phyloP scores from a whole-genome alignment of 1,140 invertebrate genomes.

The Drosophila ercepeae region DNA sequence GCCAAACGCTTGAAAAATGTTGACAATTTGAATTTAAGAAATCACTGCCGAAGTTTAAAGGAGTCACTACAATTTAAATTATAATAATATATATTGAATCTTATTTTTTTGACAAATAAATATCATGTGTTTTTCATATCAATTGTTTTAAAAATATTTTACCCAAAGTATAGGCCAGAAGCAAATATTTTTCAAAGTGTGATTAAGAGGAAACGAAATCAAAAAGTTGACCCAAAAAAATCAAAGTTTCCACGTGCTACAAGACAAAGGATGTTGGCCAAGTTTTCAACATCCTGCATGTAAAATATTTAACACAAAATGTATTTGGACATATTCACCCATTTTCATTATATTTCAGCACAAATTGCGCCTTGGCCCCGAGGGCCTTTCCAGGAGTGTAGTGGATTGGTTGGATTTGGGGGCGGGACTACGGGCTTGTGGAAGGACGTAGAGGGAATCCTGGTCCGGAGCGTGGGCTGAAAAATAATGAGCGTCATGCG shows the following conservation, averaged over 20 bases:
- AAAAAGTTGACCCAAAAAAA: constrained; percentile 17
- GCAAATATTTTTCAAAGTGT: not conserved
- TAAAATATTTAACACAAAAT: constrained; percentile 73
- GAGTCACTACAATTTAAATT: not conserved
- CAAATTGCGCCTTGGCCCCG: constrained; percentile 23
- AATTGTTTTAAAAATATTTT: not conserved
- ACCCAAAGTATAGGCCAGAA: not conserved
- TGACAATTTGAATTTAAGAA: constrained; percentile 67
- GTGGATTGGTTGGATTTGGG: not conserved
- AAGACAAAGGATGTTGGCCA: constrained; percentile 60
- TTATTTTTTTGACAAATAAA: not conserved
- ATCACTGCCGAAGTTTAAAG: constrained; percentile 27
- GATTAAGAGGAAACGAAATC: not conserved
- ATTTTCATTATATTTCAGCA: constrained; percentile 57
- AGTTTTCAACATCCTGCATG: constrained; percentile 49
- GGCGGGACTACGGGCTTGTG: constrained; percentile 8
- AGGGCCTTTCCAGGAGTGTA: constrained; percentile 21
- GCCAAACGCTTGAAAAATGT: constrained; percentile 58
- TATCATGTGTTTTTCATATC: too few species aligned
- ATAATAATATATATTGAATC: not conserved
- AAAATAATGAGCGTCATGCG: constrained; percentile 60
- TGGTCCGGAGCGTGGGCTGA: constrained; percentile 28
- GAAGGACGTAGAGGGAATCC: constrained; percentile 1
- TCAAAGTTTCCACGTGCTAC: constrained; percentile 47
- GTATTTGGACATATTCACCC: constrained; percentile 41